Conservation (phyloP, 2,797 vertebrate species). For the Leuciscus waleckii region DNA sequence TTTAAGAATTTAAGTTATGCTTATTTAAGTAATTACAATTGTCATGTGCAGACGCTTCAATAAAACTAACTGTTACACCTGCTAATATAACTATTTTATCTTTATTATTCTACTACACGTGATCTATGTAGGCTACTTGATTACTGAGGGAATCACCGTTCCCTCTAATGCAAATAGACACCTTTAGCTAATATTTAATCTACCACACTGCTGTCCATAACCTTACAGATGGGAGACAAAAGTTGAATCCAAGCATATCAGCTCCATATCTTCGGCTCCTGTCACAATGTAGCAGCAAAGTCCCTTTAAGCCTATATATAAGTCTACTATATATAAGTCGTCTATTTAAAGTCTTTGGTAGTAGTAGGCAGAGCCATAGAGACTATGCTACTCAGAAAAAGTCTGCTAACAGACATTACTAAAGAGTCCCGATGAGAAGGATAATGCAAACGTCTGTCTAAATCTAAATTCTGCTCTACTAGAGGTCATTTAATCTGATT, state of each 20-base stretch:
- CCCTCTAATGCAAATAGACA: neutral
- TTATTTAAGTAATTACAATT: neutral
- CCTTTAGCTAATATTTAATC: slow-evolving; percentile 11
- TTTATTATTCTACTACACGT: neutral
- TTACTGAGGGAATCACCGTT: too few species aligned
- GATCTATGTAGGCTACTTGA: neutral
- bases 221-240: neutral
- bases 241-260: neutral
- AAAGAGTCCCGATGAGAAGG: neutral
- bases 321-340: too few species aligned
- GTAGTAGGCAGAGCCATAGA: too few species aligned
- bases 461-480: neutral
- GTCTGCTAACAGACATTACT: slow-evolving; percentile 29
- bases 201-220: neutral
- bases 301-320: too few species aligned
- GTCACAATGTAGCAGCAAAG: neutral
- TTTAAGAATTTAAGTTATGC: neutral
- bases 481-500: neutral
- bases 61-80: neutral
- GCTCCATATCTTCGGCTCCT: neutral
- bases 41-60: neutral
- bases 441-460: neutral
- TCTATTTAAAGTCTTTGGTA: too few species aligned
- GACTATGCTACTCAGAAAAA: too few species aligned
- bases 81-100: neutral